Evolutionary conservation across 2,797 vertebrate species (phyloP).

Genomic region (Rhynchotus rufescens): DNA sequence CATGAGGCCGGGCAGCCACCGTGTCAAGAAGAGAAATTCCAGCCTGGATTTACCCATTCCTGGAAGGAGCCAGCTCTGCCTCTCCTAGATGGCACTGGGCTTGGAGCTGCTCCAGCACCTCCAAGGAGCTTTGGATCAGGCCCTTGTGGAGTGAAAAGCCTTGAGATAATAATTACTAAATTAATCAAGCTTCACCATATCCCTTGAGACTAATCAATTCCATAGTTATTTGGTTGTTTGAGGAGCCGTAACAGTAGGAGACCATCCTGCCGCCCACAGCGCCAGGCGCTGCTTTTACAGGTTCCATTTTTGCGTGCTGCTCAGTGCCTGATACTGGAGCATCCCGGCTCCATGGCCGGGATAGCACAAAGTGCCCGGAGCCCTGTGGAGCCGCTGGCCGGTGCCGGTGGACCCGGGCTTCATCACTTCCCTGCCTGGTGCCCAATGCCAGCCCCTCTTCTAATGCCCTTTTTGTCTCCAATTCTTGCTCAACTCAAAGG

Average conservation of each 20-base stretch:
- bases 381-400: too few species aligned
- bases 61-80: neutral
- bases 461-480: neutral
- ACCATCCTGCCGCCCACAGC: rapidly evolving
- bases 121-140: neutral
- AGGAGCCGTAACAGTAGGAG: neutral
- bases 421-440: neutral
- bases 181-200: neutral
- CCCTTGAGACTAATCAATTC: neutral
- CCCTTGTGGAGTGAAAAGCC: neutral
- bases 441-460: neutral
- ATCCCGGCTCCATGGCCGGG: rapidly evolving
- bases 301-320: rapidly evolving
- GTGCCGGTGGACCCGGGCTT: too few species aligned
- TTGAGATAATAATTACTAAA: neutral
- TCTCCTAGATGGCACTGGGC: neutral
- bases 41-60: neutral
- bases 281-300: neutral
- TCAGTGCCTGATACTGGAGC: rapidly evolving
- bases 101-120: neutral
- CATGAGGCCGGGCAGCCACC: neutral
- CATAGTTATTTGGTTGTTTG: rapidly evolving
- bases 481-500: neutral
- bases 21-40: neutral
- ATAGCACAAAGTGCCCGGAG: neutral